Evolutionary conservation across 2,113 vertebrate genomes (phyloP).

Genomic region (Tauraco erythrolophus): DNA sequence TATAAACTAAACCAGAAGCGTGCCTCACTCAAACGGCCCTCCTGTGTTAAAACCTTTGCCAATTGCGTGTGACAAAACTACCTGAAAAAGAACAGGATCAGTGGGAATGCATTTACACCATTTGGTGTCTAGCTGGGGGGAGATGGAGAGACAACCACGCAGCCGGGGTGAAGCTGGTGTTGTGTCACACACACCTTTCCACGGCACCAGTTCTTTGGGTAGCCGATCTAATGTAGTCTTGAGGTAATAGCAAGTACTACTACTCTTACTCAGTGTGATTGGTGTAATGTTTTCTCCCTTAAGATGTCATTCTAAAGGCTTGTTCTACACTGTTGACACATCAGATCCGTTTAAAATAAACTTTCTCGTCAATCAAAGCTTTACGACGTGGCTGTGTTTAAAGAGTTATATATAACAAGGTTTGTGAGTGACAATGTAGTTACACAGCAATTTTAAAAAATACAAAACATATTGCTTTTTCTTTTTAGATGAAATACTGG

Average conservation of each 20-base stretch:
- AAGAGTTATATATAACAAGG: background rate
- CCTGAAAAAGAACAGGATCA: conserved; percentile 42
- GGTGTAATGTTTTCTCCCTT: background rate
- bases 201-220: background rate
- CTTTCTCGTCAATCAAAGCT: conserved; percentile 57
- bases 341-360: conserved; percentile 46
- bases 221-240: background rate
- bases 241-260: background rate
- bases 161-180: background rate
- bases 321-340: conserved; percentile 31
- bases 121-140: background rate
- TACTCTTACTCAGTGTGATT: background rate
- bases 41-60: conserved; percentile 51
- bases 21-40: conserved; percentile 47
- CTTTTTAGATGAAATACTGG: background rate
- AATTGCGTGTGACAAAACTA: conserved; percentile 52
- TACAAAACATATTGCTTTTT: background rate
- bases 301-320: conserved; percentile 24
- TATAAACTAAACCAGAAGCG: conserved; percentile 71
- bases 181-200: background rate
- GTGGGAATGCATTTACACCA: background rate
- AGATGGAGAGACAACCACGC: background rate
- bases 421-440: conserved; percentile 24
- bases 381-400: background rate
- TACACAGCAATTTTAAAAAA: background rate